Conservation (phyloP, 2,888 invertebrate genomes). For the Deilephila porcellus region DNA sequence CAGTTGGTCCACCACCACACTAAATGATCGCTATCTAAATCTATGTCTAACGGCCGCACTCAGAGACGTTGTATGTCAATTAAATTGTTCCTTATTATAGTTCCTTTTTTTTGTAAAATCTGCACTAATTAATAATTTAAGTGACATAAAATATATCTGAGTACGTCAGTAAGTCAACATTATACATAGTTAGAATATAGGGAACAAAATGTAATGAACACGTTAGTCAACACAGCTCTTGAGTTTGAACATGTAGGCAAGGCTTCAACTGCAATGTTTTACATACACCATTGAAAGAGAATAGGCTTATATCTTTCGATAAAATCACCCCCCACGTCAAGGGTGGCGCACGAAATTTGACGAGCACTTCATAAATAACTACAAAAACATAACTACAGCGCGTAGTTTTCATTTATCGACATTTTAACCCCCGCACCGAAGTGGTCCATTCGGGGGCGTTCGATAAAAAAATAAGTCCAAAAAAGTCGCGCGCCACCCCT, state of each 20-base stretch:
- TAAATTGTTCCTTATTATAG: too few relatives aligned
- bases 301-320: slow-evolving; percentile 12
- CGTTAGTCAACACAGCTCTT: too few relatives aligned
- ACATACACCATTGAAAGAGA: slow-evolving; percentile 3
- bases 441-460: slow-evolving; percentile 62
- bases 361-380: slow-evolving; percentile 23
- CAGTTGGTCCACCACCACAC: too few relatives aligned
- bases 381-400: slow-evolving; percentile 28
- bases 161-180: neutral
- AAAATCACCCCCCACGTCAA: neutral
- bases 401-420: slow-evolving; percentile 59
- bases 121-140: too few relatives aligned
- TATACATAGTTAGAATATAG: too few relatives aligned
- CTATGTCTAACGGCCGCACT: too few relatives aligned
- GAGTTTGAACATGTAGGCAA: neutral
- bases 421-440: slow-evolving; percentile 72
- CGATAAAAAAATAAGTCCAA: slow-evolving; percentile 66
- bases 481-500: slow-evolving; percentile 77
- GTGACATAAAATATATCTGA: too few relatives aligned
- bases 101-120: too few relatives aligned
- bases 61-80: too few relatives aligned
- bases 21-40: neutral
- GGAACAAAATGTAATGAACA: too few relatives aligned
- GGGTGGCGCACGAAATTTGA: slow-evolving; percentile 3
- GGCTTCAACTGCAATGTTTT: neutral